phyloP scores from a whole-genome alignment of 64 coral and sea anemone species.

The Anthopleura sola region DNA sequence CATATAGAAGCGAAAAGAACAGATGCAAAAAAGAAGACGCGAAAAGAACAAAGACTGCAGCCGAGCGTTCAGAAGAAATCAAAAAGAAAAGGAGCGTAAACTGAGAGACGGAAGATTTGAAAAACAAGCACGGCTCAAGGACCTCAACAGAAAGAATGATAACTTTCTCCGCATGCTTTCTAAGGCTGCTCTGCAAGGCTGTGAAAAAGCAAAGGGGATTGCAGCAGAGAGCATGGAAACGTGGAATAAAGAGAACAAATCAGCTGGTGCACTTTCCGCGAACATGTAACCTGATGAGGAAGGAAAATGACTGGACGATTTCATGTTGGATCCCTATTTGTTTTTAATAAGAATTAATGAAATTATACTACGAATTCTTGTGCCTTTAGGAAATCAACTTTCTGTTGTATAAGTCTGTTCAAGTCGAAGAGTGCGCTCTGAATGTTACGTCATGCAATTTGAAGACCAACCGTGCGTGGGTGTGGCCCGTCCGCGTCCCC shows the following conservation, averaged over 20 bases:
- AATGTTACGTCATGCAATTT: too few relatives aligned
- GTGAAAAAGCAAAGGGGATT: background rate
- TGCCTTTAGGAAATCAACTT: too few relatives aligned
- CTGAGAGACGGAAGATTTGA: background rate
- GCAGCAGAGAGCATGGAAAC: background rate
- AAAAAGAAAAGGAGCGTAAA: constrained; percentile 11
- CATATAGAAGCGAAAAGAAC: constrained; percentile 4
- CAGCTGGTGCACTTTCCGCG: background rate
- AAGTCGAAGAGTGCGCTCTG: too few relatives aligned
- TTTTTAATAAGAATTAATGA: background rate
- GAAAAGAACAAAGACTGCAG: constrained; percentile 21
- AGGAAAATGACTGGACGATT: background rate
- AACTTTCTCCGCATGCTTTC: constrained; percentile 18
- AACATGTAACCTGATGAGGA: background rate
- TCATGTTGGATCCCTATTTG: background rate
- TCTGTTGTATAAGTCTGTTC: too few relatives aligned
- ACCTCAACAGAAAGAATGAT: constrained; percentile 1
- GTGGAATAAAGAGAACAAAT: constrained; percentile 11
- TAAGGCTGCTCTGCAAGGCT: background rate
- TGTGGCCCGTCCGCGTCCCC: too few relatives aligned
- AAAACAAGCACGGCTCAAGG: background rate
- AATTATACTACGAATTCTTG: too few relatives aligned
- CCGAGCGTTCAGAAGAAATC: constrained; percentile 2
- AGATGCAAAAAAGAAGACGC: constrained; percentile 17
- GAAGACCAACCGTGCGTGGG: too few relatives aligned